A percentile compares a stretch with the other conserved stretches of the same genome.
phyloP scores from a whole-genome alignment of 2,113 vertebrate genomes.

The Centropristis striata region DNA sequence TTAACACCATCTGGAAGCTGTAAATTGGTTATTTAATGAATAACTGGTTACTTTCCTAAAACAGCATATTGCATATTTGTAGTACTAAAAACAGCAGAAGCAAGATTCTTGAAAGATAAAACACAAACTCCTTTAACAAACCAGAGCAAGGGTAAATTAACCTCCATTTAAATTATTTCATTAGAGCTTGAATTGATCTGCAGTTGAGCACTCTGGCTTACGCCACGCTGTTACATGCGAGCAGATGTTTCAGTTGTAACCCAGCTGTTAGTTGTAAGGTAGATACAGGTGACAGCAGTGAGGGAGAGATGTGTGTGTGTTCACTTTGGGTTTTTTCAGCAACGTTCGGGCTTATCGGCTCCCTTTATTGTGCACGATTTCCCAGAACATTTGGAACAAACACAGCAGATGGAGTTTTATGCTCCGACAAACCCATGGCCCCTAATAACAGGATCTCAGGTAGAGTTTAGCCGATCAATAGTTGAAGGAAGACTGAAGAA shows the following conservation, averaged over 20 bases:
- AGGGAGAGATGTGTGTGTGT: neutral
- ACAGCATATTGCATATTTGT: no score
- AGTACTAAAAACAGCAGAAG: no score
- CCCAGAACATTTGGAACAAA: constrained; percentile 31
- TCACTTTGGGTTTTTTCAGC: constrained; percentile 6
- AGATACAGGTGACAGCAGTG: constrained; percentile 21
- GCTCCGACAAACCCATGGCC: constrained; percentile 20
- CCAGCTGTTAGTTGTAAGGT: constrained; percentile 36
- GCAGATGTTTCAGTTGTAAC: constrained; percentile 45
- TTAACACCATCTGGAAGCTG: no score
- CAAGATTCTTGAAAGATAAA: neutral
- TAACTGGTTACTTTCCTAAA: no score
- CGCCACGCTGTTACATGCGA: neutral
- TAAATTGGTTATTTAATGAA: no score
- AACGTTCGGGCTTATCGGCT: neutral
- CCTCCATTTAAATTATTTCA: neutral
- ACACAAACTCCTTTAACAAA: no score
- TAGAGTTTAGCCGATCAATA: constrained; percentile 9
- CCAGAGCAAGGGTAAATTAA: no score
- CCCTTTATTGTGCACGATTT: neutral
- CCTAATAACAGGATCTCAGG: neutral
- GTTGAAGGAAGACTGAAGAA: constrained; percentile 12
- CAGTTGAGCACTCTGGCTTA: neutral
- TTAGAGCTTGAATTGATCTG: neutral
- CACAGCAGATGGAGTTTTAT: constrained; percentile 35